Evolutionary conservation across 2,797 vertebrate genomes (phyloP), one percentile per base, ranked within the genome.

Genomic region (Halcyon leucocephala): DNA sequence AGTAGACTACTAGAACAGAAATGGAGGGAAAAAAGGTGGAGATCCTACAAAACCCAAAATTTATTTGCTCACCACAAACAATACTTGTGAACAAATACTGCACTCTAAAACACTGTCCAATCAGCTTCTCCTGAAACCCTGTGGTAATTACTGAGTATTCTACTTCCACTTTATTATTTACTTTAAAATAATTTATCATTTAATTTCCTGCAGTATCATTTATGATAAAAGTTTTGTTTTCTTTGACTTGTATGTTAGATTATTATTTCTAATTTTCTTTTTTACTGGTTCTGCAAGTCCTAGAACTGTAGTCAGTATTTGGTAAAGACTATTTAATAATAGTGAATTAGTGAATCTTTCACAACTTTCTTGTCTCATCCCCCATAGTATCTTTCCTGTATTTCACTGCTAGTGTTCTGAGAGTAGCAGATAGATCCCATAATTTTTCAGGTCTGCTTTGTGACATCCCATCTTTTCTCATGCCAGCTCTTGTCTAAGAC

Each of bases 91-190:
- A 86, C 80, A 95, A 94, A 71, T 89, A n/a, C 72, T 92, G 67
- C 37, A 71, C 49, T 91, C 82, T 58, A 64, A 86, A 95, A 88
- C 41, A 93, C 55, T 92, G 78, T 93, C 74, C 95, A 93, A 83
- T 28, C 83, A 96, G 71, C 49, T 96, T 87, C 82, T 96, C 62
- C 82, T 96, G 95, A 96, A 84, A 71, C 42, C 46, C 60, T 66
- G 21, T 35, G 39, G 79, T 95, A 97, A 96, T 95, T 93, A 88
- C 70, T 90, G 35, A 48, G 78, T 86, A 76, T 92, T 86, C 83
- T 84, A 87, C 86, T 95, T 94, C 83, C 85, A 86, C 91, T 94
- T 94, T 85, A 88, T 95, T 52, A 92, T 94, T 95, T 92, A 67
- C 87, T 95, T 96, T 93, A 60, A 95, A 93, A 95, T 95, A 22